These are phyloP conservation scores for Sebastiscus tertius DNA, from an alignment of 2,797 vertebrate species.

Conservation along the genomic window DNA sequence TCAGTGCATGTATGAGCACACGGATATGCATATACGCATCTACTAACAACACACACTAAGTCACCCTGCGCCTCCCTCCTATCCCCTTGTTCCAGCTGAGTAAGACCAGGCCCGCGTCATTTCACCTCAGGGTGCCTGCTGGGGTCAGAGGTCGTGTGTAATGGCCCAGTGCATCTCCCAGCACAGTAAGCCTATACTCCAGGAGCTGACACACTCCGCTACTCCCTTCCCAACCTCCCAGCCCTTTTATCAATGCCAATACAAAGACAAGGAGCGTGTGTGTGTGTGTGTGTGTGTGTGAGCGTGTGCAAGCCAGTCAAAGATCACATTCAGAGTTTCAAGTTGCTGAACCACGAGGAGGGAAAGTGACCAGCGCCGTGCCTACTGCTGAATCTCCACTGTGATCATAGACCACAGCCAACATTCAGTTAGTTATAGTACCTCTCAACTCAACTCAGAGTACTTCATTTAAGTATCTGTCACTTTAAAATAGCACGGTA, in stretches of 20 bases:
- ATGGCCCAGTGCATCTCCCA: slow-evolving; percentile 85
- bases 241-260: slow-evolving; percentile 68
- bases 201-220: slow-evolving; percentile 82
- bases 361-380: neutral
- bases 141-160: slow-evolving; percentile 86
- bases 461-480: neutral
- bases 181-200: slow-evolving; percentile 83
- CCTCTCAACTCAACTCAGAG: too few species aligned
- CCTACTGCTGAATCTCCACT: neutral
- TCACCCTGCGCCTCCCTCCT: slow-evolving; percentile 32
- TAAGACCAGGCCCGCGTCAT: slow-evolving; percentile 83
- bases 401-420: neutral
- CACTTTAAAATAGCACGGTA: neutral
- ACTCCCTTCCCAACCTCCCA: slow-evolving; percentile 25
- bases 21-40: slow-evolving; percentile 28
- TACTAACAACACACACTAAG: slow-evolving; percentile 29
- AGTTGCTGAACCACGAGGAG: slow-evolving; percentile 35
- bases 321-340: slow-evolving; percentile 46
- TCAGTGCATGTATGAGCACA: slow-evolving; percentile 1
- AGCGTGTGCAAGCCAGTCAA: slow-evolving; percentile 14
- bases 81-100: slow-evolving; percentile 81
- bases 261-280: slow-evolving; percentile 65
- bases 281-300: slow-evolving; percentile 27
- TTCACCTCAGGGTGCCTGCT: slow-evolving; percentile 85
- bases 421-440: neutral